Percentiles rank a stretch among this genome's conserved stretches.
These are phyloP conservation scores for Malurus splendens DNA, from an alignment of 2,797 vertebrate species.

Conservation along the genomic window DNA sequence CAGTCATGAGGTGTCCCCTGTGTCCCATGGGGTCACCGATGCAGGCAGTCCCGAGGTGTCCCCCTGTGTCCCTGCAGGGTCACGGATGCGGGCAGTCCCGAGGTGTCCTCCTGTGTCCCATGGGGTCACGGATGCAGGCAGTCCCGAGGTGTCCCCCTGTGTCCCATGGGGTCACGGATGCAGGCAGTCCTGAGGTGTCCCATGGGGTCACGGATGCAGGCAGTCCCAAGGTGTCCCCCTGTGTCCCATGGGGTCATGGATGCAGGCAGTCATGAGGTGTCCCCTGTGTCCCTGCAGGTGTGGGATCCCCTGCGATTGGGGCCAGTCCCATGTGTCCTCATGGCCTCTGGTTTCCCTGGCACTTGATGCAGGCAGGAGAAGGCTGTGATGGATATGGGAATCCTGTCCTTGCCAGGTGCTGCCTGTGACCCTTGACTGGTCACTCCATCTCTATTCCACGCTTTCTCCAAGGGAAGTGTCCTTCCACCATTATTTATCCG, in stretches of 20 bases:
- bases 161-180: too few relatives aligned
- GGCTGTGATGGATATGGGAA: background rate
- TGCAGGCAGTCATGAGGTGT: accelerated
- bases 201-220: accelerated
- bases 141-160: too few relatives aligned
- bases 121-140: too few relatives aligned
- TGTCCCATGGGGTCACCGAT: accelerated
- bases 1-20: too few relatives aligned
- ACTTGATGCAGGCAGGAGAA: background rate
- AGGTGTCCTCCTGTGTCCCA: background rate
- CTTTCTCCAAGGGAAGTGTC: background rate
- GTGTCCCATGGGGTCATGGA: accelerated
- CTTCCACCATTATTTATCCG: background rate
- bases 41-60: background rate
- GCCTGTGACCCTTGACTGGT: background rate
- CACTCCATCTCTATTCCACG: background rate
- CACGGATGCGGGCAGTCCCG: accelerated
- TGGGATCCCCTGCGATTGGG: background rate
- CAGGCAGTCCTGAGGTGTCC: too few relatives aligned
- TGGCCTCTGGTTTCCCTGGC: background rate
- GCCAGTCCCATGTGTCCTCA: accelerated
- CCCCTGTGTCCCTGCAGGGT: accelerated
- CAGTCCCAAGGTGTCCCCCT: background rate
- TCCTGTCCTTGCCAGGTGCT: background rate
- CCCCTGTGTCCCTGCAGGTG: background rate